Conservation (phyloP, 2,797 vertebrate species). For the Sebastolobus altivelis region DNA sequence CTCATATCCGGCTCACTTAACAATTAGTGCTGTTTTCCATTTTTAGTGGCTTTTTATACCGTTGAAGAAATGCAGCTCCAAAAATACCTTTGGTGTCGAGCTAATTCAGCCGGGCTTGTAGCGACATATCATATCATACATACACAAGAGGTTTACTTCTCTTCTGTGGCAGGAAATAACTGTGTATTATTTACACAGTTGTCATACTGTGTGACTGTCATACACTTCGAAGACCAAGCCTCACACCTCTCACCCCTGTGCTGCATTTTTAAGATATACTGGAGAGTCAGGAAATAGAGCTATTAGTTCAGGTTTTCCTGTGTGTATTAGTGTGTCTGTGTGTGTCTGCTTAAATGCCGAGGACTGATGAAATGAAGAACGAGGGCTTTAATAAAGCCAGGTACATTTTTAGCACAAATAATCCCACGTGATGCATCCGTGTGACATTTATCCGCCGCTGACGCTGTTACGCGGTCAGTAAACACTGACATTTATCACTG, state of each 20-base stretch:
- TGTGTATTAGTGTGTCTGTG: not conserved
- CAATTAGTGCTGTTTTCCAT: not conserved
- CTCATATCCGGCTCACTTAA: not conserved
- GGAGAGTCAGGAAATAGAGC: not conserved
- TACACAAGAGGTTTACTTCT: not conserved
- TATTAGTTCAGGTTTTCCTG: not conserved
- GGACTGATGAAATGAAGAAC: conserved; percentile 17
- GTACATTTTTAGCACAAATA: conserved; percentile 48
- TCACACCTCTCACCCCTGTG: not conserved
- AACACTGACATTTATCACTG: conserved; percentile 65
- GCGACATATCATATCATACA: not conserved
- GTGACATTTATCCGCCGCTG: conserved; percentile 59
- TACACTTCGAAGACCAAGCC: not conserved
- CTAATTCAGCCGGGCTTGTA: not conserved
- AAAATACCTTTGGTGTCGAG: not conserved
- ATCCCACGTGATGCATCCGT: conserved; percentile 18
- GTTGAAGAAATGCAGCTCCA: not conserved
- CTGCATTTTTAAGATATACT: not conserved
- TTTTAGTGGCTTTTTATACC: not conserved
- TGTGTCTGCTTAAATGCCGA: not conserved
- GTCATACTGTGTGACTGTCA: not conserved
- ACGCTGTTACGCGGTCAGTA: conserved; percentile 50
- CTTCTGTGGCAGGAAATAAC: not conserved
- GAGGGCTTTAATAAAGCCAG: conserved; percentile 41
- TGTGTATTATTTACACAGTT: not conserved